A percentile compares a stretch with the other conserved stretches of the same genome.
Conservation (phyloP, 2,113 vertebrate species). For the Cacatua alba region DNA sequence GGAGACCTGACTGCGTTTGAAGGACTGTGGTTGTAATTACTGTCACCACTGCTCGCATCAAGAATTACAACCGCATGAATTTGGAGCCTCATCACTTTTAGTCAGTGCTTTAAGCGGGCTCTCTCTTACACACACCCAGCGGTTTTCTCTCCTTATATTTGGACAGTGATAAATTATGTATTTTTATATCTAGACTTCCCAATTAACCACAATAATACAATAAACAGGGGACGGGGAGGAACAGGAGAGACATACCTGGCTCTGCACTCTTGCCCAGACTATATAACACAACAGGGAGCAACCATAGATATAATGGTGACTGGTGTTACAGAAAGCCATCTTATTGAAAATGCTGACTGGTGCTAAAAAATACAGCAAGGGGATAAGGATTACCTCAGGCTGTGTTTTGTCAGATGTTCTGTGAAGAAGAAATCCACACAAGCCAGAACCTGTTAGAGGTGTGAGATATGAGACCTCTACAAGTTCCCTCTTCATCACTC, state of each 20-base stretch:
- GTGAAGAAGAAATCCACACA: neutral
- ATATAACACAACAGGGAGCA: neutral
- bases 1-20: neutral
- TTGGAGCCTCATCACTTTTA: conserved; percentile 24
- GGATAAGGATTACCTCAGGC: neutral
- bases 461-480: neutral
- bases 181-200: neutral
- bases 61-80: neutral
- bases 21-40: conserved; percentile 24
- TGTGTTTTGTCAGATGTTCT: neutral
- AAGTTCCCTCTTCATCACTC: neutral
- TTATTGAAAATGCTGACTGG: neutral
- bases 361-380: neutral
- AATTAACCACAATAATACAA: neutral
- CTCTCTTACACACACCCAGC: neutral
- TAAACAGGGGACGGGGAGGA: neutral
- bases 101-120: neutral
- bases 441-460: neutral
- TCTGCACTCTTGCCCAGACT: neutral
- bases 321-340: neutral
- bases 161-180: neutral
- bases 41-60: conserved; percentile 61
- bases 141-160: conserved; percentile 48
- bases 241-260: neutral
- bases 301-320: neutral